Base-by-base conservation (phyloP, 2,113 vertebrate species). In the Polypterus bichir region DNA sequence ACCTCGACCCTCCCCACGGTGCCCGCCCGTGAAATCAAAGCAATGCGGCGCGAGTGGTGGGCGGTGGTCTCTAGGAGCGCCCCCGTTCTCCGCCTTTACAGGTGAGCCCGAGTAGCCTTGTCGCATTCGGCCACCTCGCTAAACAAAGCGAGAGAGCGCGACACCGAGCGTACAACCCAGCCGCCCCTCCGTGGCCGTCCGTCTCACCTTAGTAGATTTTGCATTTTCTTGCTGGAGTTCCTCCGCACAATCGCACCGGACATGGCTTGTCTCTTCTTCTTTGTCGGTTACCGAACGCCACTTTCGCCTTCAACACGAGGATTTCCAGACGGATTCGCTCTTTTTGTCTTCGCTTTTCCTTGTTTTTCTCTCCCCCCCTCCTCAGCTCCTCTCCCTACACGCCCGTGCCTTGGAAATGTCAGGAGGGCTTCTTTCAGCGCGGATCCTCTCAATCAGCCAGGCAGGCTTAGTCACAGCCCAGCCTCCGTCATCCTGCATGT, bases 141-240 rank as follows among this genome's bases (percentile, higher is more conserved):
- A 62, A 10, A 59, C 58, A 61, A 9, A 3, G 8, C 9, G 49
- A 9, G 45, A 3, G 6, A n/a, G 6, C 53, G 55, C 65, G n/a
- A 11, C 46, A 1, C 49, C 27, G 6, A 62, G 64, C 66, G 65
- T 62, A 65, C 56, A 44, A n/a, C 10, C 9, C 7, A 9, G 52
- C 3, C 45, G 51, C 48, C 54, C 52, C 3, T 60, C 44, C 8
- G 48, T 4, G 5, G 5, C 27, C 27, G 73, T 70, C 65, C 62
- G 49, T 67, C 88, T 88, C 77, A 94, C 93, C 89, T 90, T 66
- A 86, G 79, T 68, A 91, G 89, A 71, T 83, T 86, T 72, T 91
- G 83, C 71, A 89, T 86, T 79, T 82, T 80, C 53, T 74, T 89
- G 79, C 86, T 88, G 69, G 88, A 85, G 62, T 76, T 82, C 73